A percentile compares a stretch with the other conserved stretches of the same genome.
Conservation (phyloP, 2,888 invertebrate species). For the Patella caerulea region DNA sequence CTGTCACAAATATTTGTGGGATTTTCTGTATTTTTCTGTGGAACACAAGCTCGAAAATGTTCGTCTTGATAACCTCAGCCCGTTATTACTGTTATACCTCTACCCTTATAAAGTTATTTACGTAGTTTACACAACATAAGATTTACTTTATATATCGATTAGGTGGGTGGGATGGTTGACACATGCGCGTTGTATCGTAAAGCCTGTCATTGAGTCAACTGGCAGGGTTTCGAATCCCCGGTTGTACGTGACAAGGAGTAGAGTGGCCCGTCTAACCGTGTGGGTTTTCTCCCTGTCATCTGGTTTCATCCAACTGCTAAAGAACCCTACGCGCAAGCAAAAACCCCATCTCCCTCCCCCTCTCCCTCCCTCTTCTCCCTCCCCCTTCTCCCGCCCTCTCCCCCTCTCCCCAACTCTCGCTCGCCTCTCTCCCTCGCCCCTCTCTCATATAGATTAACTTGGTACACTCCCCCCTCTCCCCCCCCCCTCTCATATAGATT, state of each 20-base stretch:
- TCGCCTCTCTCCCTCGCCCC: slow-evolving; percentile 23
- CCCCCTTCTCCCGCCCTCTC: slow-evolving; percentile 39
- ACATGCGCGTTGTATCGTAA: no score
- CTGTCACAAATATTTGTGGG: no score
- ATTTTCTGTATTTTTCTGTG: no score
- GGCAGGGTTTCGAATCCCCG: no score
- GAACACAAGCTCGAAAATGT: no score
- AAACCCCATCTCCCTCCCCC: not conserved
- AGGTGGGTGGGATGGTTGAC: no score
- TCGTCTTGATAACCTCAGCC: not conserved
- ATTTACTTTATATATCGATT: not conserved
- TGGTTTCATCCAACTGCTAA: no score
- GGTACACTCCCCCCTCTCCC: slow-evolving; percentile 36
- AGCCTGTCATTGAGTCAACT: no score
- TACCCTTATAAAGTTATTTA: not conserved
- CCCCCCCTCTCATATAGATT: slow-evolving; percentile 3
- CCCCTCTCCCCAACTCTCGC: slow-evolving; percentile 9
- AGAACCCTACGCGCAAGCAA: no score
- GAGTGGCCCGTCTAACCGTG: no score
- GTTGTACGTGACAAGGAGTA: no score
- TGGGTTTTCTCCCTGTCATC: no score
- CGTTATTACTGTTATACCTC: not conserved
- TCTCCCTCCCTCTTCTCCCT: not conserved
- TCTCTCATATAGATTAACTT: not conserved
- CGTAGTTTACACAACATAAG: not conserved